phyloP scores from a whole-genome alignment of 2,888 invertebrate genomes.

The Apomyelois bistriatella region DNA sequence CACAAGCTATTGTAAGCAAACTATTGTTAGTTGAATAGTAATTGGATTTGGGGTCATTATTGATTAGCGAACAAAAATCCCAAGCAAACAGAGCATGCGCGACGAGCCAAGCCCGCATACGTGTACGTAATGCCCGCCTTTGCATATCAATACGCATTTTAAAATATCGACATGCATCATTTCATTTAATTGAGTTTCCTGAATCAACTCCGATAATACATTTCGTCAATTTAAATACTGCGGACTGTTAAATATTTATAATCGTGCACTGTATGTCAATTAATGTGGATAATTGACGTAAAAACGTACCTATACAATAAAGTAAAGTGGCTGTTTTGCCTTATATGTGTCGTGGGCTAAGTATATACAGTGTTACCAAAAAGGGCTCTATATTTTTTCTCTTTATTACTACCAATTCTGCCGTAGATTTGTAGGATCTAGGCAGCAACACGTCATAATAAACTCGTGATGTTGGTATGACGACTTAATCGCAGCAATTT shows the following conservation, averaged over 20 bases:
- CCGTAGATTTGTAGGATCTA: conserved; percentile 37
- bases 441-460: conserved; percentile 39
- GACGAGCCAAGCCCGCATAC: conserved; percentile 58
- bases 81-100: conserved; percentile 58
- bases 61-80: conserved; percentile 70
- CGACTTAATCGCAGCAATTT: conserved; percentile 34
- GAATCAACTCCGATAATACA: conserved; percentile 46
- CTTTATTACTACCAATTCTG: conserved; percentile 27
- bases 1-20: conserved; percentile 48
- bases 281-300: conserved; percentile 70
- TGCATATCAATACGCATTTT: conserved; percentile 76
- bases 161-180: conserved; percentile 77
- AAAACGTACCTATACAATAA: conserved; percentile 60
- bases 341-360: conserved; percentile 44
- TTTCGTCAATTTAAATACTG: conserved; percentile 31
- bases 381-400: conserved; percentile 42
- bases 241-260: conserved; percentile 55
- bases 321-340: conserved; percentile 52
- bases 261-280: conserved; percentile 63
- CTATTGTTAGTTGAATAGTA: conserved; percentile 58
- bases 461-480: conserved; percentile 31
- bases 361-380: conserved; percentile 36
- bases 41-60: conserved; percentile 67
- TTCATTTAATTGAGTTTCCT: conserved; percentile 75
- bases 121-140: conserved; percentile 63